phyloP scores from a whole-genome alignment of 1,140 invertebrate genomes.

The Orius insidiosus region DNA sequence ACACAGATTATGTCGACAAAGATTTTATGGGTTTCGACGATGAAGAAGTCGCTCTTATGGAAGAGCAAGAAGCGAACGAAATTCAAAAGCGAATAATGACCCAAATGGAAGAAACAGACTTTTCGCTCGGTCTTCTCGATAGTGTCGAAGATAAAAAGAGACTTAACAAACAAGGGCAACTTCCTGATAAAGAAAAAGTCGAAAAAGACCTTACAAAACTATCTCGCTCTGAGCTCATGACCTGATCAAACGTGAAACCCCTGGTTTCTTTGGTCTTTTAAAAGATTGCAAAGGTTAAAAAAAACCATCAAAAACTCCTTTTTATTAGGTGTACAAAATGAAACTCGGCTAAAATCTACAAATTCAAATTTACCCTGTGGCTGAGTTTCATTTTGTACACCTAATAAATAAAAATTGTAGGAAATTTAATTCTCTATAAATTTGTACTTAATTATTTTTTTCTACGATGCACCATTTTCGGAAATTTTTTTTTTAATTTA shows the following conservation, averaged over 20 bases:
- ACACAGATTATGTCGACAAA: constrained; percentile 73
- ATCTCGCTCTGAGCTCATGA: constrained; percentile 54
- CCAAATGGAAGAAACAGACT: constrained; percentile 66
- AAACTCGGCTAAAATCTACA: no score
- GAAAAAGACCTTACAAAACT: constrained; percentile 59
- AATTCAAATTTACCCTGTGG: no score
- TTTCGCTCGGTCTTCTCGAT: constrained; percentile 46
- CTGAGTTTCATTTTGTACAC: no score
- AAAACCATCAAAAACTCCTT: no score
- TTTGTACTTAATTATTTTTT: no score
- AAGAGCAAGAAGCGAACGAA: constrained; percentile 68
- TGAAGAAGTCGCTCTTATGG: constrained; percentile 53
- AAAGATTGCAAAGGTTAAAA: constrained; percentile 54
- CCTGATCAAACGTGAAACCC: constrained; percentile 63
- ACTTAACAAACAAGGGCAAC: constrained; percentile 1
- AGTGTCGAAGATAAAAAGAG: constrained; percentile 21
- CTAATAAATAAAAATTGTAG: no score
- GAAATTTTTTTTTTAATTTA: constrained; percentile 3
- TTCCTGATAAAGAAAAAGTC: constrained; percentile 32
- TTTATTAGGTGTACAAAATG: no score
- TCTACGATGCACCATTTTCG: no score
- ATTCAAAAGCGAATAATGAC: constrained; percentile 61
- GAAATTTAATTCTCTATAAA: no score
- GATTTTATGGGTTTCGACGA: constrained; percentile 60
- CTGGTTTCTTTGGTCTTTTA: constrained; percentile 58